A percentile compares a stretch with the other conserved stretches of the same genome.
Evolutionary conservation across 2,888 invertebrate species (phyloP).

Genomic region (Trichacis sp.): DNA sequence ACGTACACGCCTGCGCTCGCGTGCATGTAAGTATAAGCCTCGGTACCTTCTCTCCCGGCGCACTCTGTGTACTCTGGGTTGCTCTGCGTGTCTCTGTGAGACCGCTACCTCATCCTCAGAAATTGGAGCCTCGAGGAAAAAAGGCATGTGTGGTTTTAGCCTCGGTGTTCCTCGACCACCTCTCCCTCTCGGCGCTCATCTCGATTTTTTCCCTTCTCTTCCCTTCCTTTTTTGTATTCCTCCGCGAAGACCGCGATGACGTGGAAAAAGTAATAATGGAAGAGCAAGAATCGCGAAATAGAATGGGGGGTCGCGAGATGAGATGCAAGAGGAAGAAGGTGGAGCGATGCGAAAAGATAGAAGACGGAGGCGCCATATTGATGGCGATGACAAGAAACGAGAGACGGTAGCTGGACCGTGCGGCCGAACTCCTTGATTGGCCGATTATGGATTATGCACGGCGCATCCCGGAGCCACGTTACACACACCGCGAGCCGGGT

Average conservation of each 20-base stretch:
- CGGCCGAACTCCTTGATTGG: constrained; percentile 56
- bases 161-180: constrained; percentile 20
- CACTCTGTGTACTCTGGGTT: constrained; percentile 25
- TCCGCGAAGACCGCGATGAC: constrained; percentile 13
- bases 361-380: constrained; percentile 56
- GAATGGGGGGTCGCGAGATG: constrained; percentile 14
- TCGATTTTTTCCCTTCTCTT: constrained; percentile 13
- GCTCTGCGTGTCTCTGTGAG: constrained; percentile 37
- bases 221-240: not conserved
- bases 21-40: constrained; percentile 46
- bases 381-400: constrained; percentile 57
- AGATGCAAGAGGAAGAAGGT: constrained; percentile 18
- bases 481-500: constrained; percentile 6
- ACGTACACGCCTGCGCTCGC: constrained; percentile 39
- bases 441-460: constrained; percentile 60
- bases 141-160: constrained; percentile 52
- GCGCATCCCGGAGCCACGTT: constrained; percentile 46
- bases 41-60: constrained; percentile 14
- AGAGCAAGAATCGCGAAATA: constrained; percentile 22
- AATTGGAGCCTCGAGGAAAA: constrained; percentile 54
- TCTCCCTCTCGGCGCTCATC: constrained; percentile 6
- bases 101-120: constrained; percentile 53
- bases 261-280: constrained; percentile 16
- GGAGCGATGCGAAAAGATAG: constrained; percentile 25
- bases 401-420: constrained; percentile 52